Base-by-base conservation (phyloP, 2,888 invertebrate genomes). In the Craniophora ligustri region DNA sequence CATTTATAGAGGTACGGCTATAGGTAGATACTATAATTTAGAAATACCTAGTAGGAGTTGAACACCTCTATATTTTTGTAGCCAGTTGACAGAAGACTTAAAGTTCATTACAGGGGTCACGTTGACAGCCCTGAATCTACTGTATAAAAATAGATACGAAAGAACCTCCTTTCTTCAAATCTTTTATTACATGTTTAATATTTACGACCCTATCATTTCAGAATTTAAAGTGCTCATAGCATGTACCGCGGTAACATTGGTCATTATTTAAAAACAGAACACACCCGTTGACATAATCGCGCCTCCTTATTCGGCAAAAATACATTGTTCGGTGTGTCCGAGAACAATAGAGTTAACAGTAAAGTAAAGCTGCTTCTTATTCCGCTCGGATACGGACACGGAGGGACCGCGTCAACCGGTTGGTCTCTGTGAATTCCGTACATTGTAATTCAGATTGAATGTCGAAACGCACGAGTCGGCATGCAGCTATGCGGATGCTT, bases 401-500 rank as follows among this genome's bases (percentile, higher is more conserved):
- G 75, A 63, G 79, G 76, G 34, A 50, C 53, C 30, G 51, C 50
- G 50, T 42, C 67, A 46, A 79, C 76, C 77, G 83, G 78, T 82
- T 81, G 80, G 82, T 82, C 84, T 84, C 87, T 86, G 88, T 88
- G 83, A 83, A 90, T 88, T 85, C 87, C 86, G 76, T 82, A 84
- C 88, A 91, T 92, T 91, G 90, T 88, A 85, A 92, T 92, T 92
- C 92, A 89, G 90, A 87, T 86, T 84, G 89, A 78, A 88, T 87
- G 87, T 87, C 85, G 87, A 85, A 88, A 87, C 86, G 87, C 82
- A 90, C 89, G 91, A 84, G 84, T 86, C 79, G 91, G 91, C 81
- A 91, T 91, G 91, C 86, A 81, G 82, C 86, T 84, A 88, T 85
- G 85, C 89, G 88, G 88, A 89, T 89, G 84, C 84, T 79, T 67